Percentiles rank a stretch among this genome's conserved stretches.
These are phyloP conservation scores for Spodoptera littoralis DNA, from an alignment of 2,888 invertebrate species.

Conservation along the genomic window DNA sequence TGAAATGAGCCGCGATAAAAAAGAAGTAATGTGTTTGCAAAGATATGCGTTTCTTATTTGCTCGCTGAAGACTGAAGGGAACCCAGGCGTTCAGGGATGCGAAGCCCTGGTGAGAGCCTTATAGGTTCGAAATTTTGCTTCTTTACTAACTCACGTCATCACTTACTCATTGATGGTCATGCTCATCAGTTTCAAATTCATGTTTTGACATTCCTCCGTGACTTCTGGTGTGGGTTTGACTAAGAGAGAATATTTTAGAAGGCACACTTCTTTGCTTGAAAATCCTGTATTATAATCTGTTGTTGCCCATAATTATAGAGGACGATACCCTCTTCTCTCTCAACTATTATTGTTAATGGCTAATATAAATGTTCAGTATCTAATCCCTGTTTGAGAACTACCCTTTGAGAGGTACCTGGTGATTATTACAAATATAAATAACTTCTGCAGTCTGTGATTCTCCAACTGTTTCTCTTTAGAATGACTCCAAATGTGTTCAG, in stretches of 20 bases:
- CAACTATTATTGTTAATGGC: no score
- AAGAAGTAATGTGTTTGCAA: conserved; percentile 87
- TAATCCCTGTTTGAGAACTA: no score
- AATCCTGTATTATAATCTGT: no score
- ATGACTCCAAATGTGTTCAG: no score
- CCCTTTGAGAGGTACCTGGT: no score
- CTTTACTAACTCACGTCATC: conserved; percentile 72
- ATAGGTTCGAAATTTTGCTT: conserved; percentile 88
- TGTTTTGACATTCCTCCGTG: conserved; percentile 56
- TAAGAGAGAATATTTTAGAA: conserved; percentile 28
- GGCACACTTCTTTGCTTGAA: no score
- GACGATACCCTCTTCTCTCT: no score
- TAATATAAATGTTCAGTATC: no score
- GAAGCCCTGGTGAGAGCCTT: conserved; percentile 89
- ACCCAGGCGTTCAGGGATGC: conserved; percentile 89
- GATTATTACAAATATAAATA: no score
- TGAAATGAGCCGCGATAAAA: conserved; percentile 72
- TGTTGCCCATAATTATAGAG: no score
- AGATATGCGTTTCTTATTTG: conserved; percentile 88
- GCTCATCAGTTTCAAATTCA: conserved; percentile 46
- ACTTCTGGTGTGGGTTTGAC: conserved; percentile 56
- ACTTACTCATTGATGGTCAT: conserved; percentile 61
- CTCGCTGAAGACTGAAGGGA: conserved; percentile 88
- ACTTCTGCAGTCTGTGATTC: no score
- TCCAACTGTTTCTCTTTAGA: no score